phyloP scores from a whole-genome alignment of 2,888 invertebrate species.

The Rhagonycha fulva region DNA sequence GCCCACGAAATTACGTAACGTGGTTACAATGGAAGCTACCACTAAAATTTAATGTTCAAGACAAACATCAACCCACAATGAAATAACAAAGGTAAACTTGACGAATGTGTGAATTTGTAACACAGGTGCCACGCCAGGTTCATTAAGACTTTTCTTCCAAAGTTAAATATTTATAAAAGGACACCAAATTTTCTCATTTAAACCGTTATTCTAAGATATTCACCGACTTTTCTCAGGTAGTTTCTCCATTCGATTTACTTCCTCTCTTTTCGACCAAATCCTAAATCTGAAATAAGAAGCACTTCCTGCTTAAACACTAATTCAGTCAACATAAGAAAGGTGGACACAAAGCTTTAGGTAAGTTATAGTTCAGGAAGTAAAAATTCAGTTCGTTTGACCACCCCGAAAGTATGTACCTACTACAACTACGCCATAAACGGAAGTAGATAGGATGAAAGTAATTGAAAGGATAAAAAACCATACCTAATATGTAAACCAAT shows the following conservation, averaged over 20 bases:
- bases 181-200: background rate
- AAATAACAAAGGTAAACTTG: background rate
- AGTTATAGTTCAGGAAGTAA: conserved; percentile 1
- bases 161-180: background rate
- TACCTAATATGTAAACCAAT: background rate
- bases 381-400: background rate
- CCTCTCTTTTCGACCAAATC: background rate
- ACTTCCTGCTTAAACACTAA: background rate
- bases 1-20: background rate
- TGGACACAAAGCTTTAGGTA: background rate
- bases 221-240: background rate
- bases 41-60: background rate
- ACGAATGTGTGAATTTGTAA: background rate
- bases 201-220: background rate
- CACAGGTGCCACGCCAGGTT: background rate
- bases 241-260: background rate
- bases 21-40: background rate
- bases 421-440: background rate
- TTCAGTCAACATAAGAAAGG: background rate
- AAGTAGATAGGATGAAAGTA: background rate
- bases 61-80: background rate
- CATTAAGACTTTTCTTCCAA: background rate
- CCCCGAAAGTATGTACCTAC: background rate
- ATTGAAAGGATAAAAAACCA: background rate
- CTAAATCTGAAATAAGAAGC: background rate